These are phyloP conservation scores for Drosophila bifasciata DNA, from an alignment of 1,140 invertebrate genomes.

Conservation along the genomic window DNA sequence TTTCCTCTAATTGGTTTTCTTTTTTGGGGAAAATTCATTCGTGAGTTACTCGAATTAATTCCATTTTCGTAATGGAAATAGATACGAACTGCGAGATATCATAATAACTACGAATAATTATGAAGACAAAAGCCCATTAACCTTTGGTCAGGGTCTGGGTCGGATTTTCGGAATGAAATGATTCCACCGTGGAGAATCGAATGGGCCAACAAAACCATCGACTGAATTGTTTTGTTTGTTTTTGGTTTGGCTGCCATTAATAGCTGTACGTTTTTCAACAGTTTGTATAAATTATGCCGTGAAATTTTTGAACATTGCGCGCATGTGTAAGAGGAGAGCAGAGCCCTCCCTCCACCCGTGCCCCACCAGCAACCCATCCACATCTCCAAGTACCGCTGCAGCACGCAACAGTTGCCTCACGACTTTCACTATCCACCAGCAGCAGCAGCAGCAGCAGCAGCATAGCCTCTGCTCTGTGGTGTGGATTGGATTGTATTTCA, in stretches of 20 bases:
- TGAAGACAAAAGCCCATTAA: conserved; percentile 28
- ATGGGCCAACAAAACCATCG: conserved; percentile 31
- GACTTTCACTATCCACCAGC: conserved; percentile 65
- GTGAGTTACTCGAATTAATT: conserved; percentile 29
- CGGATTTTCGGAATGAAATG: conserved; percentile 1
- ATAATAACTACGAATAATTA: conserved; percentile 37
- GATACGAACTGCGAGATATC: conserved; percentile 42
- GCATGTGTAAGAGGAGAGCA: conserved; percentile 53
- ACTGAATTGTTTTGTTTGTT: conserved; percentile 27
- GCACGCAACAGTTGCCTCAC: conserved; percentile 68
- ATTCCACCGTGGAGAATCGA: conserved; percentile 42
- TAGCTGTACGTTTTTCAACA: conserved; percentile 49
- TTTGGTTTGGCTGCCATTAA: conserved; percentile 12
- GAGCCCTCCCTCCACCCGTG: background rate
- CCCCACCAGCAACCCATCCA: background rate
- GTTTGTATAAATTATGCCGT: conserved; percentile 76
- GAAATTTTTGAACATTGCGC: conserved; percentile 58
- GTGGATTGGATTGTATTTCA: conserved; percentile 65
- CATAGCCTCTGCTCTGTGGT: conserved; percentile 9
- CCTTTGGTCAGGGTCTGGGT: conserved; percentile 23
- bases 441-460: conserved; percentile 21
- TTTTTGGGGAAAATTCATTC: background rate
- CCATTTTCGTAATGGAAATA: conserved; percentile 21
- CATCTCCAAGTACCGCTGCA: conserved; percentile 41
- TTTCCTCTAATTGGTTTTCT: conserved; percentile 18